These are phyloP conservation scores for Agapornis canus DNA, from an alignment of 2,797 vertebrate genomes.

Conservation along the genomic window DNA sequence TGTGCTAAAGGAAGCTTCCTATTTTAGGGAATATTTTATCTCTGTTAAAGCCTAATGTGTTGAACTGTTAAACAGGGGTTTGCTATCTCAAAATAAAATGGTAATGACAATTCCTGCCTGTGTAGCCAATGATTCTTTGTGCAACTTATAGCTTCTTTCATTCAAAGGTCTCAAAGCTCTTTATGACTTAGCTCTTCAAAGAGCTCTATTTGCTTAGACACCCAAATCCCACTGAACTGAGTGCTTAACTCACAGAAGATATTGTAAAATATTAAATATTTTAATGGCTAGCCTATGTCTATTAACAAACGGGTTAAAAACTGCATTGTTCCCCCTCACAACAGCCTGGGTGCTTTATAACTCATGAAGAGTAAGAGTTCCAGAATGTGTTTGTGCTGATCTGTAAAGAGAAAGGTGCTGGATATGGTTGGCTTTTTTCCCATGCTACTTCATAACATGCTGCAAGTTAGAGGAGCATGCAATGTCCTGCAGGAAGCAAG, in stretches of 20 bases:
- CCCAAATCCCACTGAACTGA: background rate
- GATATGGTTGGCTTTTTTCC: background rate
- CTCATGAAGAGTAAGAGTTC: background rate
- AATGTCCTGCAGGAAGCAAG: background rate
- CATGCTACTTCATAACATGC: background rate
- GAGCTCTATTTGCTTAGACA: background rate
- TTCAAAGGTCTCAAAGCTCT: conserved; percentile 42
- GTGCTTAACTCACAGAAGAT: background rate
- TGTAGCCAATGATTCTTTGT: conserved; percentile 38
- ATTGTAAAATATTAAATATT: background rate
- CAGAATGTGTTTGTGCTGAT: background rate
- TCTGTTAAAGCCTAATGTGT: conserved; percentile 38
- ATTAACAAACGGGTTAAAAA: background rate
- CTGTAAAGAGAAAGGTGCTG: background rate
- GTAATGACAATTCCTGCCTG: conserved; percentile 23
- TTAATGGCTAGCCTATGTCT: background rate
- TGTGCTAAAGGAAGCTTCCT: conserved; percentile 18
- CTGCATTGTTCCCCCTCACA: background rate
- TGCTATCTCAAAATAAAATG: conserved; percentile 51
- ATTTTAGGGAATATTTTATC: conserved; percentile 55
- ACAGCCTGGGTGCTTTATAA: background rate
- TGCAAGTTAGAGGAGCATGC: background rate
- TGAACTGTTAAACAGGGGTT: conserved; percentile 41
- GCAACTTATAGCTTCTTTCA: conserved; percentile 43
- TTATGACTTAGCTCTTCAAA: conserved; percentile 44